These are phyloP conservation scores for Orchestes rusci DNA, from an alignment of 2,888 invertebrate species.

Conservation along the genomic window DNA sequence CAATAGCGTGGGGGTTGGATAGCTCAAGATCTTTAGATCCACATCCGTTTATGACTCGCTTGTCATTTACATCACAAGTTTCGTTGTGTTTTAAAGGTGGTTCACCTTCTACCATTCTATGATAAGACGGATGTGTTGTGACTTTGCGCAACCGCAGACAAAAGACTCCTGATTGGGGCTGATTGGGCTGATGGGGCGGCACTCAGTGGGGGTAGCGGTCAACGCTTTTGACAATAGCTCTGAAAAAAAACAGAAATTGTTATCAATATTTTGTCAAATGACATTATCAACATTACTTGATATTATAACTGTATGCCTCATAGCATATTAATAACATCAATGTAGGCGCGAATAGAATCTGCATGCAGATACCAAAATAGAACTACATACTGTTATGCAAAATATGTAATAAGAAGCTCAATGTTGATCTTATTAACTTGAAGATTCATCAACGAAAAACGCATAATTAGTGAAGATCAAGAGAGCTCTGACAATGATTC, in stretches of 20 bases:
- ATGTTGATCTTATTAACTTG: no score
- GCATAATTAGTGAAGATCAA: no score
- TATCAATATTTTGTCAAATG: not conserved
- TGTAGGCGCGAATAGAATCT: no score
- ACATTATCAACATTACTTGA: not conserved
- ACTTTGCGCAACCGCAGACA: constrained; percentile 9
- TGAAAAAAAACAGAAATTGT: constrained; percentile 26
- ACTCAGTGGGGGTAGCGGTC: constrained; percentile 40
- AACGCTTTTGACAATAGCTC: constrained; percentile 34
- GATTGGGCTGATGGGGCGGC: constrained; percentile 34
- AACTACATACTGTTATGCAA: no score
- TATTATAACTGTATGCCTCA: not conserved
- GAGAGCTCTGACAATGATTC: constrained; percentile 8
- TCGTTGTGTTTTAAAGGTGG: constrained; percentile 60
- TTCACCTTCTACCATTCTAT: constrained; percentile 91
- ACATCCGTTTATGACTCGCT: constrained; percentile 69
- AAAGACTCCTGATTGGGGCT: constrained; percentile 12
- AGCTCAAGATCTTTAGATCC: constrained; percentile 58
- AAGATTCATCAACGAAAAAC: no score
- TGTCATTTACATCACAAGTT: constrained; percentile 86
- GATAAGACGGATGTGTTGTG: constrained; percentile 37
- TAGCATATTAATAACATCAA: no score
- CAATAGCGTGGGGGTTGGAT: constrained; percentile 27
- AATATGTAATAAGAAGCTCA: no score
- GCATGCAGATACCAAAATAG: no score